A percentile compares a stretch with the other conserved stretches of the same genome.
Conservation (phyloP, 92 coral and sea anemone genomes). For the Parazoanthus darwini region DNA sequence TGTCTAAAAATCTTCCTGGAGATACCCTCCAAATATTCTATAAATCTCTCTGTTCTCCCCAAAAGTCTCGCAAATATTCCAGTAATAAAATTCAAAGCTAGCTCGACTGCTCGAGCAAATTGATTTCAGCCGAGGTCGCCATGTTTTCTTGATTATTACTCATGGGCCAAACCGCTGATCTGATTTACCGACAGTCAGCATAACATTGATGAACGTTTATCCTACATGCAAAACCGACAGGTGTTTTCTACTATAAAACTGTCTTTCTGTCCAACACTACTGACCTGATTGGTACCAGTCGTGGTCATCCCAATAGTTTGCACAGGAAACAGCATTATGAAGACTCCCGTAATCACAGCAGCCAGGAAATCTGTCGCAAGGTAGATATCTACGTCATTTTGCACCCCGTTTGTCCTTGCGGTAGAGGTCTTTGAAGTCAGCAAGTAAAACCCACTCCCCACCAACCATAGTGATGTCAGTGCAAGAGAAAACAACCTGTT, state of each 20-base stretch:
- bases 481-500: slow-evolving; percentile 23
- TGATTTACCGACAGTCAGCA: too few species aligned
- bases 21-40: too few species aligned
- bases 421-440: slow-evolving; percentile 10
- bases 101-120: too few species aligned
- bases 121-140: too few species aligned
- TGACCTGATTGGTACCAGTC: slow-evolving; percentile 14
- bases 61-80: too few species aligned
- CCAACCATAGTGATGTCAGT: slow-evolving; percentile 5
- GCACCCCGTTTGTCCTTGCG: not conserved
- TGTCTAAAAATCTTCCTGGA: too few species aligned
- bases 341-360: not conserved
- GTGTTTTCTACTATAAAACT: not conserved
- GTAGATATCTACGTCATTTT: not conserved
- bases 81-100: too few species aligned
- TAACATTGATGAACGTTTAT: too few species aligned
- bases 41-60: too few species aligned
- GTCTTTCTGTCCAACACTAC: not conserved
- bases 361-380: slow-evolving; percentile 12
- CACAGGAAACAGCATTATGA: slow-evolving; percentile 23
- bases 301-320: not conserved
- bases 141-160: too few species aligned
- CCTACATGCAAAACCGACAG: not conserved
- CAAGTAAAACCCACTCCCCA: slow-evolving; percentile 27
- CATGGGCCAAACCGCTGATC: too few species aligned